Percentiles rank a stretch among this genome's conserved stretches.
These are phyloP conservation scores for Salminus brasiliensis DNA, from an alignment of 2,113 vertebrate species.

Conservation along the genomic window DNA sequence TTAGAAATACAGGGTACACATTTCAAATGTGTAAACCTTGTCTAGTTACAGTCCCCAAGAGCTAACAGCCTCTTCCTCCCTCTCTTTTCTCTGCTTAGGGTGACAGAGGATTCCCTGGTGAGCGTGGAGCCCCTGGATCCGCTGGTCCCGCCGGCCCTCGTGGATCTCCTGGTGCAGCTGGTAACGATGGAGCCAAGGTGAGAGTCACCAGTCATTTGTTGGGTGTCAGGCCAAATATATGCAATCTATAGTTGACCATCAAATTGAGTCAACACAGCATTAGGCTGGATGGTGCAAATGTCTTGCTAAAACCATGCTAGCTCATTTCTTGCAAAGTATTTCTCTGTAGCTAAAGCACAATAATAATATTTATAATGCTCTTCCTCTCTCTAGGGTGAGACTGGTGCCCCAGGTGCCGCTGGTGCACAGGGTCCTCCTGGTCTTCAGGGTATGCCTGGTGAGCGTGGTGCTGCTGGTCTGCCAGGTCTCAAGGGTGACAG, in stretches of 20 bases:
- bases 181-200: constrained; percentile 99
- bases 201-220: constrained; percentile 5
- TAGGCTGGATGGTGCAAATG: too few relatives aligned
- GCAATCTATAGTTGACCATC: background rate
- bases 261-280: background rate
- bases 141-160: constrained; percentile 87
- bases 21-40: background rate
- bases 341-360: background rate
- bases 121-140: constrained; percentile 88
- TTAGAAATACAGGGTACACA: background rate
- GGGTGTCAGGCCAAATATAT: background rate
- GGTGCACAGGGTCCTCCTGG: constrained; percentile 91
- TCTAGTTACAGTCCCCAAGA: background rate
- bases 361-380: background rate
- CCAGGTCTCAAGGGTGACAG: constrained; percentile 95
- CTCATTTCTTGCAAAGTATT: background rate
- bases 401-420: constrained; percentile 85
- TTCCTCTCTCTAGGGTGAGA: constrained; percentile 82
- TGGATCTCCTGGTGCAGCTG: constrained; percentile 87
- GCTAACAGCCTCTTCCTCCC: background rate
- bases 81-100: constrained; percentile 74
- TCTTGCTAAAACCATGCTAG: background rate
- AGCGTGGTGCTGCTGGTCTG: constrained; percentile 92
- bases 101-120: constrained; percentile 95
- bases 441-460: constrained; percentile 99